Conservation (phyloP, 2,888 invertebrate species). For the Xiphydria camelus region DNA sequence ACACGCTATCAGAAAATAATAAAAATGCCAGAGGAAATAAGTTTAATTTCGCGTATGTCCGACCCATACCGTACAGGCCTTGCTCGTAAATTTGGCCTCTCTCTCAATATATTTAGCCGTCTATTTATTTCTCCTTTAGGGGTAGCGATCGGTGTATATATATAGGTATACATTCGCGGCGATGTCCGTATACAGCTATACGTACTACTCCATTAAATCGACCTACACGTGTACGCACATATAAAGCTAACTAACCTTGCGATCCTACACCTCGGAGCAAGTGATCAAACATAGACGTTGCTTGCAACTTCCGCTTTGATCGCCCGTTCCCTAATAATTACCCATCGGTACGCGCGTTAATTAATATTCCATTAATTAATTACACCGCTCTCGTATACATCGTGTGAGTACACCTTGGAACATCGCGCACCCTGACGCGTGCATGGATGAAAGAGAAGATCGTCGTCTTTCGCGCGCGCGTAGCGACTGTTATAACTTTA, state of each 20-base stretch:
- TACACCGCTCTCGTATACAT: not conserved
- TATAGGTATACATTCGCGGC: too few relatives aligned
- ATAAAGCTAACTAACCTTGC: too few relatives aligned
- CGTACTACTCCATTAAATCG: too few relatives aligned
- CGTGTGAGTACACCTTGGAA: too few relatives aligned
- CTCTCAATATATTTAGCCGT: slow-evolving; percentile 30
- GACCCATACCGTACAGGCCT: slow-evolving; percentile 19
- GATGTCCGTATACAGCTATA: too few relatives aligned
- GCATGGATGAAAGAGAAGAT: too few relatives aligned
- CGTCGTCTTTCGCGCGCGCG: too few relatives aligned
- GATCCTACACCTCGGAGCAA: not conserved
- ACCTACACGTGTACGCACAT: too few relatives aligned
- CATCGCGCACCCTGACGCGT: too few relatives aligned
- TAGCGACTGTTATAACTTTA: too few relatives aligned
- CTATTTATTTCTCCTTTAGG: slow-evolving; percentile 35
- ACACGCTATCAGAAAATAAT: slow-evolving; percentile 47
- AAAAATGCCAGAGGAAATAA: slow-evolving; percentile 42
- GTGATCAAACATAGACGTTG: not conserved
- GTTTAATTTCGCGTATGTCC: slow-evolving; percentile 22
- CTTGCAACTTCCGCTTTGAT: slow-evolving; percentile 20
- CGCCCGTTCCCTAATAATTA: slow-evolving; percentile 15
- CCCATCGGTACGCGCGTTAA: slow-evolving; percentile 22
- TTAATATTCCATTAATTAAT: slow-evolving; percentile 25
- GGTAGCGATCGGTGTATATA: slow-evolving; percentile 11
- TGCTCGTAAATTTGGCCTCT: slow-evolving; percentile 41